Conservation (phyloP, 2,797 vertebrate species). For the Nyctalus aviator region DNA sequence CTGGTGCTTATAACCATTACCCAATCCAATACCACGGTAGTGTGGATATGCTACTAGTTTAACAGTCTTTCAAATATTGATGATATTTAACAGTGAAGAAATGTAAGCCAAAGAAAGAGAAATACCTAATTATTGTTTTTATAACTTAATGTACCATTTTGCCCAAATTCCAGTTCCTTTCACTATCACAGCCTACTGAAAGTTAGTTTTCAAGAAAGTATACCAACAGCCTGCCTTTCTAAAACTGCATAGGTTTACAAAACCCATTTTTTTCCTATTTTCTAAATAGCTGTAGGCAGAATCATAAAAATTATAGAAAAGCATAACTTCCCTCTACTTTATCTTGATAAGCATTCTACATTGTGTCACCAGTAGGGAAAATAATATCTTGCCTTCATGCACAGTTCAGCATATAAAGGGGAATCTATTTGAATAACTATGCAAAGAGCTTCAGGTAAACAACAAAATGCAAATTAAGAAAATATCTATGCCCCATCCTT, state of each 20-base stretch:
- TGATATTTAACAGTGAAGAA: slow-evolving; percentile 13
- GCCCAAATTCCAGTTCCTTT: not conserved
- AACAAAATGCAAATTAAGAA: slow-evolving; percentile 52
- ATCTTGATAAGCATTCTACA: slow-evolving; percentile 74
- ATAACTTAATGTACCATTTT: slow-evolving; percentile 36
- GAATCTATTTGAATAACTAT: slow-evolving; percentile 68
- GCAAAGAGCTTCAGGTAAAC: slow-evolving; percentile 55
- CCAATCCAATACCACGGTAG: not conserved
- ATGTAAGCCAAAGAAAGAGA: slow-evolving; percentile 30
- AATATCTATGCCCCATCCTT: slow-evolving; percentile 47
- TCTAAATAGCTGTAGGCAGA: slow-evolving; percentile 56
- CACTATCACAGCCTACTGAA: not conserved
- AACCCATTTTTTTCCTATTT: slow-evolving; percentile 58
- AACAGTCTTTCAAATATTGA: slow-evolving; percentile 1
- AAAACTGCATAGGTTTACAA: slow-evolving; percentile 48
- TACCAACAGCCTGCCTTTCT: not conserved
- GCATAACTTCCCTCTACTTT: slow-evolving; percentile 53
- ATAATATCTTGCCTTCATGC: slow-evolving; percentile 46
- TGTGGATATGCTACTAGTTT: not conserved
- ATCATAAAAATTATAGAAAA: slow-evolving; percentile 76
- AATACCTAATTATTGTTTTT: slow-evolving; percentile 5
- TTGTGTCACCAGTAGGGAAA: slow-evolving; percentile 52
- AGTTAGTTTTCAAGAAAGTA: slow-evolving; percentile 63
- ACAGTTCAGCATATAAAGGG: slow-evolving; percentile 41
- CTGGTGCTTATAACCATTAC: not conserved